Evolutionary conservation across 2,113 vertebrate genomes (phyloP).

Genomic region (Heptranchias perlo): DNA sequence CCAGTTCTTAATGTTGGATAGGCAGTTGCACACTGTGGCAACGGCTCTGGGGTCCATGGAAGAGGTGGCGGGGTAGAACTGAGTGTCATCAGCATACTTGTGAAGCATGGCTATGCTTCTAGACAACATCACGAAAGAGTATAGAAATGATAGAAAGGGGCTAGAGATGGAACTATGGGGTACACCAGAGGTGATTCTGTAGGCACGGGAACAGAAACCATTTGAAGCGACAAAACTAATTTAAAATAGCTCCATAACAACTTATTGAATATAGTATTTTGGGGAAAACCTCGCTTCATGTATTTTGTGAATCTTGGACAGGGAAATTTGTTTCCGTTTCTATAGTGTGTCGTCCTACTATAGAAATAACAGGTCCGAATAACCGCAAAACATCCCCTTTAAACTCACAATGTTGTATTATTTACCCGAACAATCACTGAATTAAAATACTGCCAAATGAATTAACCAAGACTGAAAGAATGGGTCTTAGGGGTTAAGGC

Average conservation of each 20-base stretch:
- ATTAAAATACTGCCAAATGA: not conserved
- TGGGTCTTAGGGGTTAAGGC: not conserved
- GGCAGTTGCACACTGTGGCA: not conserved
- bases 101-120: not conserved
- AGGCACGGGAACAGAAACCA: no score
- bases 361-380: not conserved
- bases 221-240: no score
- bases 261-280: no score
- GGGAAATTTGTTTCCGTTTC: no score
- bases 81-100: not conserved
- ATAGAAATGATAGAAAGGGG: not conserved
- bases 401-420: not conserved
- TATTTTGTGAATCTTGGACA: no score
- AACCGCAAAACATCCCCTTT: not conserved
- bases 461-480: not conserved
- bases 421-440: not conserved
- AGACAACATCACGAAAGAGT: not conserved
- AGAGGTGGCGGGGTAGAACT: not conserved
- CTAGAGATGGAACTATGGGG: not conserved
- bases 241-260: no score
- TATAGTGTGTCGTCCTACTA: not conserved
- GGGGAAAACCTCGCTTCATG: no score
- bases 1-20: not conserved
- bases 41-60: not conserved
- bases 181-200: no score